phyloP scores from a whole-genome alignment of 2,797 vertebrate genomes.

The Xiphophorus birchmanni region DNA sequence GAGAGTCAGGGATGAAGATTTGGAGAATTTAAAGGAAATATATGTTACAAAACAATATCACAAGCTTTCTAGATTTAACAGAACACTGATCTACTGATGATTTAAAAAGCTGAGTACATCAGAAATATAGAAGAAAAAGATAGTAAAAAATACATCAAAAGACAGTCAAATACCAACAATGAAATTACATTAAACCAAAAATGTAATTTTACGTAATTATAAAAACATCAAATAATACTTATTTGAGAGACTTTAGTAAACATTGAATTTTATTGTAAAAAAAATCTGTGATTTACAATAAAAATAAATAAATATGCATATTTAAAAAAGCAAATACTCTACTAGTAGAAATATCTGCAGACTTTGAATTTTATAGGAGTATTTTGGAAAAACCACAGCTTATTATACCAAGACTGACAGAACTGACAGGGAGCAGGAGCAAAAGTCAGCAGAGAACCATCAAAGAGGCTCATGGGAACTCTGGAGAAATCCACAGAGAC shows the following conservation, averaged over 20 bases:
- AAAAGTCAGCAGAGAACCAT: background rate
- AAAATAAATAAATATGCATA: no score
- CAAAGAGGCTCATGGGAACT: background rate
- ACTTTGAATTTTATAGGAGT: background rate
- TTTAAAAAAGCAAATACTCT: background rate
- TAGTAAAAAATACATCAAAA: background rate
- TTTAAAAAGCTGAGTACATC: background rate
- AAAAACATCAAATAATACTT: no score
- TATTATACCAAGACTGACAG: background rate
- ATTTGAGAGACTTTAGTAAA: background rate
- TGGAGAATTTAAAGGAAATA: background rate
- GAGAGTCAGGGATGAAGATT: background rate
- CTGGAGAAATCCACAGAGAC: background rate
- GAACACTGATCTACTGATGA: no score
- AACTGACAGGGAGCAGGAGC: background rate
- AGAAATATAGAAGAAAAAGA: background rate
- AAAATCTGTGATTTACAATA: no score
- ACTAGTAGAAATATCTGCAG: background rate
- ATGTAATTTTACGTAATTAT: no score
- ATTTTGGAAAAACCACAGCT: background rate
- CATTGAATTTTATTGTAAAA: background rate
- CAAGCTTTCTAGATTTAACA: background rate
- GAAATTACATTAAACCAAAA: no score
- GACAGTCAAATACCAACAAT: background rate
- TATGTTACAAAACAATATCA: background rate